phyloP scores from a whole-genome alignment of 2,797 vertebrate species.

The Sebastiscus tertius region DNA sequence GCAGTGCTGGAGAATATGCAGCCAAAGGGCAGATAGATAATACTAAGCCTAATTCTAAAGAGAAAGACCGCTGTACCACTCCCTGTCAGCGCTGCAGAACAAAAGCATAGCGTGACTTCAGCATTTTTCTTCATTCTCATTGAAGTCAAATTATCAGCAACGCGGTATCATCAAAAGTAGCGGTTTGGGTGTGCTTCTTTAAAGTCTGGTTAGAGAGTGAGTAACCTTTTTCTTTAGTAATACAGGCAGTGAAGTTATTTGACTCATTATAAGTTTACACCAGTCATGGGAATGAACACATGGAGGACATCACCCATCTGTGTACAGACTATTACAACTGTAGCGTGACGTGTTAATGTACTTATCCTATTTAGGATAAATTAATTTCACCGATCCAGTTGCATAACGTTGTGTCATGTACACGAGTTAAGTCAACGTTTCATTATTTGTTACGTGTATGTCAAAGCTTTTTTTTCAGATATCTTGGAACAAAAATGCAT shows the following conservation, averaged over 20 bases:
- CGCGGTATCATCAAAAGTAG: background rate
- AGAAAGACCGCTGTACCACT: conserved; percentile 37
- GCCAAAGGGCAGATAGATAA: conserved; percentile 52
- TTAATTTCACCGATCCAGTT: background rate
- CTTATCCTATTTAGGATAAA: background rate
- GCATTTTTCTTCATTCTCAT: conserved; percentile 5
- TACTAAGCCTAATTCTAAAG: conserved; percentile 39
- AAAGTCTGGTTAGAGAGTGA: background rate
- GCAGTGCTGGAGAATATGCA: conserved; percentile 41
- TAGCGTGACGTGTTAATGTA: background rate
- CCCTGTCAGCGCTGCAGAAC: conserved; percentile 38
- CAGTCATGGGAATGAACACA: conserved; percentile 15
- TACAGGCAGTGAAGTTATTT: background rate
- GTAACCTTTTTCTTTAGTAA: background rate
- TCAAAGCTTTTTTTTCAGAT: background rate
- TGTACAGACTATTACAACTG: background rate
- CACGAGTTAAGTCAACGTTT: background rate
- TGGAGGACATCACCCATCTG: background rate
- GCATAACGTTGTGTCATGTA: background rate
- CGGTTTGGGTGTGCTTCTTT: background rate
- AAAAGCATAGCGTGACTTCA: conserved; percentile 45
- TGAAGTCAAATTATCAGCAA: conserved; percentile 1
- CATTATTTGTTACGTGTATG: background rate
- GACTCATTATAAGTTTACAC: conserved; percentile 11
- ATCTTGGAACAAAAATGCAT: background rate